Evolutionary conservation across 2,888 invertebrate genomes (phyloP).

Genomic region (Brachyptera putata): DNA sequence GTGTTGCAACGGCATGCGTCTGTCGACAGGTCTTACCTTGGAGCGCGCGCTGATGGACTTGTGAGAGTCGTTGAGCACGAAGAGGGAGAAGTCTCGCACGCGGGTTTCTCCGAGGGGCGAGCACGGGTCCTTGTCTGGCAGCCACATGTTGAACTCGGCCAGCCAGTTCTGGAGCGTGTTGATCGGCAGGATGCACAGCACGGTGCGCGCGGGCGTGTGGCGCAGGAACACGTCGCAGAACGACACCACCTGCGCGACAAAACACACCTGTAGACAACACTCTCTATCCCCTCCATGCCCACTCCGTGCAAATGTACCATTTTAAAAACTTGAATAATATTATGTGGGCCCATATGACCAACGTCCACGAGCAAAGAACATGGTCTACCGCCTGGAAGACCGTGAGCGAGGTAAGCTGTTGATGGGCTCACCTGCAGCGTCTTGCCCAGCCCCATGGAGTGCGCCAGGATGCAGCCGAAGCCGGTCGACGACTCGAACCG

Average conservation of each 20-base stretch:
- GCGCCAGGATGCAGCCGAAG: conserved; percentile 96
- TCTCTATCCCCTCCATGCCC: too few species aligned
- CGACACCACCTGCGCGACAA: conserved; percentile 65
- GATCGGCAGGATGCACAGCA: conserved; percentile 96
- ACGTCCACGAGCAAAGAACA: too few species aligned
- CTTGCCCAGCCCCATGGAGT: conserved; percentile 99
- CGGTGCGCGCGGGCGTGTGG: conserved; percentile 81
- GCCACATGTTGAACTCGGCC: conserved; percentile 96
- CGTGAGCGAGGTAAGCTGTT: too few species aligned
- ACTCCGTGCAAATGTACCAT: too few species aligned
- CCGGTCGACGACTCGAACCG: conserved; percentile 81
- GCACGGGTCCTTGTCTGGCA: conserved; percentile 63
- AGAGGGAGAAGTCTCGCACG: conserved; percentile 79
- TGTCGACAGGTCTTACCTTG: conserved; percentile 68
- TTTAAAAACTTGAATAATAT: too few species aligned
- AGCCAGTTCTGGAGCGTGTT: conserved; percentile 98
- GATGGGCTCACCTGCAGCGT: conserved; percentile 70
- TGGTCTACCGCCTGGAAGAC: too few species aligned
- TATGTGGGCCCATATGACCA: too few species aligned
- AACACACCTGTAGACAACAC: background rate
- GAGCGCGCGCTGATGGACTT: conserved; percentile 86
- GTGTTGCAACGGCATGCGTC: too few species aligned
- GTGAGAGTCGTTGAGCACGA: conserved; percentile 88
- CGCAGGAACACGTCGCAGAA: conserved; percentile 95
- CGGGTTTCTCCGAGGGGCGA: conserved; percentile 68